Conservation (phyloP, 2,113 vertebrate genomes). For the Pollimyrus isidori region DNA sequence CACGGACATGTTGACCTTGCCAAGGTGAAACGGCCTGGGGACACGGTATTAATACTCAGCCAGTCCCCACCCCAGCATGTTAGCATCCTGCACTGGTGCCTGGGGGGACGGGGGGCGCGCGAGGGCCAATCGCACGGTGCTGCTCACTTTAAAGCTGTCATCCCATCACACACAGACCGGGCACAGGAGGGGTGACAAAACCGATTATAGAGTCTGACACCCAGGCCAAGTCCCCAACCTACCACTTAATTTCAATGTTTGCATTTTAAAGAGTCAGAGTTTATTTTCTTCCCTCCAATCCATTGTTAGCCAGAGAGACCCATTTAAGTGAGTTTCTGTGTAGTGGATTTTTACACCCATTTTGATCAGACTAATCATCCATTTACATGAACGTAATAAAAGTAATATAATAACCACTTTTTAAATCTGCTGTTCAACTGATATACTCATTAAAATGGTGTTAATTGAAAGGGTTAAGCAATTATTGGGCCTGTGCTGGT, state of each 20-base stretch:
- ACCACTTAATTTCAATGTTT: not conserved
- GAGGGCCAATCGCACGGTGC: not conserved
- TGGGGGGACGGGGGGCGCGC: not conserved
- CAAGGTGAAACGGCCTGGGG: conserved; percentile 20
- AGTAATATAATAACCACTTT: not conserved
- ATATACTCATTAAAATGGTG: not conserved
- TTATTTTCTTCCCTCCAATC: not conserved
- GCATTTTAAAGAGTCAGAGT: not conserved
- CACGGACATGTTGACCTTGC: not conserved
- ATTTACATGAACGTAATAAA: not conserved
- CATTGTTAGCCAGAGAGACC: not conserved
- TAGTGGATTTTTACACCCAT: not conserved
- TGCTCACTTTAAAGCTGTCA: not conserved
- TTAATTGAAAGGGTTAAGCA: not conserved
- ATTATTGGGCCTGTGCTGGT: not conserved
- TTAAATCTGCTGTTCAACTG: not conserved
- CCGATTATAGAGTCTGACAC: not conserved
- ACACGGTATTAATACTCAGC: conserved; percentile 13
- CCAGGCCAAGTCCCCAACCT: not conserved
- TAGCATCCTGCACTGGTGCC: not conserved
- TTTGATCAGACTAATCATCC: not conserved
- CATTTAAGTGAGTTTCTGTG: not conserved
- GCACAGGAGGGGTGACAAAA: not conserved
- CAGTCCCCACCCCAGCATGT: not conserved
- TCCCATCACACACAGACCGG: not conserved